Evolutionary conservation across 35 echinoderm and acorn worm species (phyloP).

Genomic region (Anneissia japonica): DNA sequence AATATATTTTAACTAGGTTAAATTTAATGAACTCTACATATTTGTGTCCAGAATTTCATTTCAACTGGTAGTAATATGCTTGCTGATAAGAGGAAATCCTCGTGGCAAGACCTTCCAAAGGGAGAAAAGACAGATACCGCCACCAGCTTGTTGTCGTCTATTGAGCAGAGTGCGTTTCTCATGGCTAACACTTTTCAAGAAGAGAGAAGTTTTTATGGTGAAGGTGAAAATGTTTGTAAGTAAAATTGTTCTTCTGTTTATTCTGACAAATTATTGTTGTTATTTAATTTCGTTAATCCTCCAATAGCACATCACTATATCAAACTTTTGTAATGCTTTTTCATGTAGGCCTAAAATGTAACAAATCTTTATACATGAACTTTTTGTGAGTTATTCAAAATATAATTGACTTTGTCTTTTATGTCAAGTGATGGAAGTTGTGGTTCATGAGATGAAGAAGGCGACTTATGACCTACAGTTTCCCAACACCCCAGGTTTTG

Average conservation of each 20-base stretch:
- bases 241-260: not conserved
- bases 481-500: not conserved
- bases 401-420: no score
- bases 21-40: no score
- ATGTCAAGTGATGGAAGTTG: not conserved
- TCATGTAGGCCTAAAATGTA: no score
- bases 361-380: no score
- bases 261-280: not conserved
- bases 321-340: no score
- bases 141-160: constrained; percentile 53
- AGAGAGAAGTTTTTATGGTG: constrained; percentile 19
- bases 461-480: not conserved
- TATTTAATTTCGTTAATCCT: not conserved
- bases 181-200: constrained; percentile 49
- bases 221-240: constrained; percentile 84
- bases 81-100: constrained; percentile 38
- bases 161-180: constrained; percentile 74
- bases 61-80: constrained; percentile 56
- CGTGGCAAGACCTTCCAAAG: constrained; percentile 57
- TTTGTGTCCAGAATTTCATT: constrained; percentile 56
- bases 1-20: not conserved
- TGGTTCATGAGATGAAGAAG: not conserved
- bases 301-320: not conserved
- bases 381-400: no score
- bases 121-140: constrained; percentile 43